These are phyloP conservation scores for Bradysia coprophila DNA, from an alignment of 1,140 invertebrate species.

Conservation along the genomic window DNA sequence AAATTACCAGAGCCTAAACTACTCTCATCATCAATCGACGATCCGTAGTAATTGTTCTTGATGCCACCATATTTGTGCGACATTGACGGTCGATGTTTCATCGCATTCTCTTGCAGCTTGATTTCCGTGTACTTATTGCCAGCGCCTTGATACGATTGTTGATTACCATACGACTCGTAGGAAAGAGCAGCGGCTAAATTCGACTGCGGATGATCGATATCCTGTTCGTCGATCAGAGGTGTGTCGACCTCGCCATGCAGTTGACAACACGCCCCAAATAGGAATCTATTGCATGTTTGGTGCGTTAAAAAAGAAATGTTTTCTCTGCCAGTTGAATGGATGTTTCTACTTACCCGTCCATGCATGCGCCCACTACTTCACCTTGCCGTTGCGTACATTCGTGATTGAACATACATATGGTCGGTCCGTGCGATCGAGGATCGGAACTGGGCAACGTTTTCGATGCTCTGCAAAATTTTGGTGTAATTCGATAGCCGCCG, in stretches of 20 bases:
- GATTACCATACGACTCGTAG: background rate
- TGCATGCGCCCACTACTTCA: constrained; percentile 70
- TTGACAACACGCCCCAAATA: constrained; percentile 80
- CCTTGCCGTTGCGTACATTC: constrained; percentile 66
- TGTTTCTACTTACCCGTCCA: constrained; percentile 37
- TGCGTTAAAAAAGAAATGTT: background rate
- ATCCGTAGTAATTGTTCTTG: background rate
- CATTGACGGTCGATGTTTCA: background rate
- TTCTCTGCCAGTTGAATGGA: background rate
- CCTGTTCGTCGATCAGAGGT: background rate
- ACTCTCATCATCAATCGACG: background rate
- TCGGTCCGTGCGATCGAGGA: constrained; percentile 37
- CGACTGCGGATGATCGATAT: background rate
- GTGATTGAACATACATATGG: constrained; percentile 89
- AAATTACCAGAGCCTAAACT: background rate
- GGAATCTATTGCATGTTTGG: too few species aligned
- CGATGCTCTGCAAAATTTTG: constrained; percentile 45
- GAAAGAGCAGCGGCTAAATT: background rate
- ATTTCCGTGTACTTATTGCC: background rate
- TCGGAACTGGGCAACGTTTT: constrained; percentile 31
- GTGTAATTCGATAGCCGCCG: constrained; percentile 67
- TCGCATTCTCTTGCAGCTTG: background rate
- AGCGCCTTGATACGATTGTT: background rate
- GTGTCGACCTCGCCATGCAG: constrained; percentile 26
- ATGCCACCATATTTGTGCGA: too few species aligned